phyloP scores from a whole-genome alignment of 2,797 vertebrate genomes.

The Gambusia yucatana region DNA sequence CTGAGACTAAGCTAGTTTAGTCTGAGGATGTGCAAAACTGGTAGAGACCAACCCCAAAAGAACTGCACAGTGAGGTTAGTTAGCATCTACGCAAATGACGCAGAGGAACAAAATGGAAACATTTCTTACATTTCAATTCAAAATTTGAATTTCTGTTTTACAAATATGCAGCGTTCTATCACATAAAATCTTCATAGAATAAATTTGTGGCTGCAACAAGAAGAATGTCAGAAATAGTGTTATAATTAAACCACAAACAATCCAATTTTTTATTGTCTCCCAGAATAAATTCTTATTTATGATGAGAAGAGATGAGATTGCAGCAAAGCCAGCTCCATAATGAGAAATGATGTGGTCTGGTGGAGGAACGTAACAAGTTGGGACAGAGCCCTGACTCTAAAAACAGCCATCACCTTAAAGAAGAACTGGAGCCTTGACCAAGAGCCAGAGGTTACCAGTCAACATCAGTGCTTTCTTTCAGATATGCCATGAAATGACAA shows the following conservation, averaged over 20 bases:
- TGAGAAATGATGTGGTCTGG: not conserved
- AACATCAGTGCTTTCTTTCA: not conserved
- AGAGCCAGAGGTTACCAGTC: not conserved
- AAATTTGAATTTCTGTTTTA: not conserved
- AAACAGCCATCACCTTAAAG: fast-evolving
- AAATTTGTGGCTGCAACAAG: not conserved
- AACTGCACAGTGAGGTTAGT: not conserved
- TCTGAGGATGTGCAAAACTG: not conserved
- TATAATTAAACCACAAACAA: not conserved
- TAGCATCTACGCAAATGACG: not conserved
- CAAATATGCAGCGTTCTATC: not conserved
- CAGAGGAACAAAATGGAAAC: not conserved
- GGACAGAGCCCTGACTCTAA: constrained; percentile 1
- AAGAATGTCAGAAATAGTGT: not conserved
- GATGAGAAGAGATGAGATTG: not conserved
- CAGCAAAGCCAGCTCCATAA: not conserved
- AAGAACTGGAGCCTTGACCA: not conserved
- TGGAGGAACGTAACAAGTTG: not conserved
- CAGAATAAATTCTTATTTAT: not conserved
- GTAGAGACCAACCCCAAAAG: not conserved
- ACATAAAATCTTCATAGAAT: not conserved
- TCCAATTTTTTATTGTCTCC: no score
- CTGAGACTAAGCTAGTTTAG: not conserved
- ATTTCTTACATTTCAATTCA: not conserved
- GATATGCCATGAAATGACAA: constrained; percentile 24